These are phyloP conservation scores for Sycobia sp. DNA, from an alignment of 1,140 invertebrate genomes.

Conservation along the genomic window DNA sequence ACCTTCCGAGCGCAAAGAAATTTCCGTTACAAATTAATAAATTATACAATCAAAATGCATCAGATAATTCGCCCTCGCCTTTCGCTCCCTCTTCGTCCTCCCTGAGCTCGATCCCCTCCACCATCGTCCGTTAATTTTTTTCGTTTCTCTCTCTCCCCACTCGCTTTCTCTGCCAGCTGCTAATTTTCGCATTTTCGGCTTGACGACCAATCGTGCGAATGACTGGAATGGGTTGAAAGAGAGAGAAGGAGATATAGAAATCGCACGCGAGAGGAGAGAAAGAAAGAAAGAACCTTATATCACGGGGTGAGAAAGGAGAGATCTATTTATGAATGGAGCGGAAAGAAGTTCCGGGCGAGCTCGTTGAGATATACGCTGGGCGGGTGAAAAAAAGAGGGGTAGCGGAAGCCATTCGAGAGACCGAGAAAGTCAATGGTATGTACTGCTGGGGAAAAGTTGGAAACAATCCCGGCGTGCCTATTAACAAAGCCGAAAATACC, in stretches of 20 bases:
- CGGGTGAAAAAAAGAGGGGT: neutral
- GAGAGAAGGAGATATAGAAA: slow-evolving; percentile 14
- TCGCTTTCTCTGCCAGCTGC: neutral
- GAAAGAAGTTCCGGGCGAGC: slow-evolving; percentile 6
- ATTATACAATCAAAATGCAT: neutral
- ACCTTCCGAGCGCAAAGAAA: too few species aligned
- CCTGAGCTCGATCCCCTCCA: too few species aligned
- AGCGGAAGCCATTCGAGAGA: slow-evolving; percentile 15
- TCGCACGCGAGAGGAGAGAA: slow-evolving; percentile 6
- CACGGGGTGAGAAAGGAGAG: too few species aligned
- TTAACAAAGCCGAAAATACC: slow-evolving; percentile 11
- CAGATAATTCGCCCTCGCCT: neutral
- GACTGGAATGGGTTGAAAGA: neutral
- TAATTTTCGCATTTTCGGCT: neutral
- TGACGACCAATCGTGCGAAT: too few species aligned
- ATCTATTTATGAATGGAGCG: slow-evolving; percentile 27
- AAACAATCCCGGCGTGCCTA: neutral
- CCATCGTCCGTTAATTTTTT: too few species aligned
- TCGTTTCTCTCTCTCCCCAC: neutral
- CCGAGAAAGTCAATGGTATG: neutral
- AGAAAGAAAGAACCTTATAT: too few species aligned
- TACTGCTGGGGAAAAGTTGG: slow-evolving; percentile 13
- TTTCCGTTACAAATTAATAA: slow-evolving; percentile 2
- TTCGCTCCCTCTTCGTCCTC: neutral
- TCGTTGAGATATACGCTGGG: slow-evolving; percentile 1